Evolutionary conservation across 2,113 vertebrate species (phyloP), one percentile per base, ranked within the genome.

Genomic region (Opisthocomus hoazin): DNA sequence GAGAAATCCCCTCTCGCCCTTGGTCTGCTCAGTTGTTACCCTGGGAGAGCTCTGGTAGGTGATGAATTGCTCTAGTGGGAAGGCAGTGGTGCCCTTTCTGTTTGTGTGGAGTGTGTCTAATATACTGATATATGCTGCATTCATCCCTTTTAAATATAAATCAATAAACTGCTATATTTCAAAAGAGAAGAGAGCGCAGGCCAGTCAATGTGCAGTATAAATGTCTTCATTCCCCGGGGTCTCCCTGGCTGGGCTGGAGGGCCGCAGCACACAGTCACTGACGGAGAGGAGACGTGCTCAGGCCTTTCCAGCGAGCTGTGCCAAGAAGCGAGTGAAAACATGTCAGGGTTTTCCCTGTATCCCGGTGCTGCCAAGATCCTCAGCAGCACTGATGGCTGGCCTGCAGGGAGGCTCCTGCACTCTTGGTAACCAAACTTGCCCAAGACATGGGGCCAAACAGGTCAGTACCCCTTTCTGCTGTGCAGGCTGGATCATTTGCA

Each of bases 141-240:
- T 92, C 96, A 95, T 90, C 92, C 94, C 90, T 90, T 88, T 90
- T 94, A 95, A 95, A 95, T 88, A 97, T 95, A 96, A 97, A 96
- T 96, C 96, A 96, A 96, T 96, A 85, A 73, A 66, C 92, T 43
- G 96, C 96, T 86, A 70, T 83, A 96, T 96, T 96, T 96, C 96
- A 94, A 36, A 50, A 34, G 50, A 66, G 76, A 41, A 36, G 88
- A 84, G 58, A 87, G 85, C 66, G n/a, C 26, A 11, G 81, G 84
- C 21, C 61, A 48, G 41, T 83, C 94, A 63, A 36, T 54, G 87
- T 3, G 75, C 85, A 16, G 13, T 9, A 45, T 36, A 70, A 94
- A 97, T 74, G 90, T 96, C 94, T 97, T 69, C 75, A 96, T 96
- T 84, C 94, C 95, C 92, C 0, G 1, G 71, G 66, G 71, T 90